A percentile compares a stretch with the other conserved stretches of the same genome.
Conservation (phyloP, 2,113 vertebrate genomes). For the Actenoides hombroni region DNA sequence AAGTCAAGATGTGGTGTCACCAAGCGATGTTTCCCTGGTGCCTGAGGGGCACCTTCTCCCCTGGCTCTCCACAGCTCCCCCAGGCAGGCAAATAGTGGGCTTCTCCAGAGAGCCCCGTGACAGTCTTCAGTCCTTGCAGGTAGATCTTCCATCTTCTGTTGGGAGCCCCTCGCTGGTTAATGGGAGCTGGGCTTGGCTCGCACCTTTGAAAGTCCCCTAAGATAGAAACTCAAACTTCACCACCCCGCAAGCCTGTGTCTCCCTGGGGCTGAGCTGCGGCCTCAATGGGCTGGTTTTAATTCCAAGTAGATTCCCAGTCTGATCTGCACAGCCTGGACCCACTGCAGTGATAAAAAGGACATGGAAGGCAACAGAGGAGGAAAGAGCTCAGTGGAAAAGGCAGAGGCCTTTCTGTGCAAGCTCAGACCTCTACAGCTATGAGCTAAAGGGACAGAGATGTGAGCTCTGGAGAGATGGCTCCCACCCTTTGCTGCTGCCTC, state of each 20-base stretch:
- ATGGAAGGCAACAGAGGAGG: not conserved
- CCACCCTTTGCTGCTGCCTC: not conserved
- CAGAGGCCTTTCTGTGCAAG: not conserved
- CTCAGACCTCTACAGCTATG: not conserved
- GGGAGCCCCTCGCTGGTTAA: not conserved
- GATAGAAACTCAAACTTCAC: not conserved
- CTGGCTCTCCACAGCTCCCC: accelerated
- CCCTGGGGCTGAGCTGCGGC: not conserved
- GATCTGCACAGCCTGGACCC: not conserved
- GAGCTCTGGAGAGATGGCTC: not conserved
- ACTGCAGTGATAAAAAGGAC: conserved; percentile 19
- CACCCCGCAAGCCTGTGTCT: not conserved
- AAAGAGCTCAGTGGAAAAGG: not conserved
- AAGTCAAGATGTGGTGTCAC: not conserved
- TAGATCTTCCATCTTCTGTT: not conserved
- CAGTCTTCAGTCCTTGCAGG: not conserved
- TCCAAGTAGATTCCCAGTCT: conserved; percentile 2
- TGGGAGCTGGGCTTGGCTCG: not conserved
- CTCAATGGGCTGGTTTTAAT: not conserved
- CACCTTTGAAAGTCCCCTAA: not conserved
- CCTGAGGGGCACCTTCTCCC: not conserved
- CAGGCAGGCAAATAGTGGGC: not conserved
- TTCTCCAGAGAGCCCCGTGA: not conserved
- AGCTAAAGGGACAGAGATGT: not conserved
- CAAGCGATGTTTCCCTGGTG: not conserved